These are phyloP conservation scores for Oreortyx pictus DNA, from an alignment of 2,797 vertebrate species.

Conservation along the genomic window DNA sequence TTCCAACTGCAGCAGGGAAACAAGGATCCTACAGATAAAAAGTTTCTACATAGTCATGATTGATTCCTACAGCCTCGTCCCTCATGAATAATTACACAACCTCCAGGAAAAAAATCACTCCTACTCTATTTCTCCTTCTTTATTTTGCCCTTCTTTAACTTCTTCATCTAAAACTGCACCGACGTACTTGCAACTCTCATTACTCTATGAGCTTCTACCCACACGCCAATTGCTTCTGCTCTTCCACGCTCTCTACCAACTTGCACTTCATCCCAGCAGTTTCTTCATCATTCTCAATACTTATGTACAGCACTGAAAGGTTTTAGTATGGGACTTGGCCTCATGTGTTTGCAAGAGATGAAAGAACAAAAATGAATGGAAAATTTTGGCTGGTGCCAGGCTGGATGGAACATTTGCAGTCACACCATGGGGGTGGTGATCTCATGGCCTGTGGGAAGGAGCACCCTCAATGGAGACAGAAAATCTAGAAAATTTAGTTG, in stretches of 20 bases:
- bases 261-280: not conserved
- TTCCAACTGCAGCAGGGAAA: slow-evolving; percentile 16
- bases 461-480: not conserved
- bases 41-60: slow-evolving; percentile 25
- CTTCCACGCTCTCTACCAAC: not conserved
- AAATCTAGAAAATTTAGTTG: not conserved
- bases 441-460: not conserved
- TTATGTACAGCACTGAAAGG: not conserved
- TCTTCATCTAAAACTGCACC: not conserved
- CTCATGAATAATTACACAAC: slow-evolving; percentile 46
- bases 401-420: not conserved
- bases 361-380: not conserved
- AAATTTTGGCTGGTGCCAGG: not conserved
- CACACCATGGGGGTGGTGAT: not conserved
- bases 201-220: not conserved
- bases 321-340: not conserved
- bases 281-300: not conserved
- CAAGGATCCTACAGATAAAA: slow-evolving; percentile 35
- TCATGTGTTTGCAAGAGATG: not conserved
- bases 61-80: slow-evolving; percentile 31
- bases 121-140: slow-evolving; percentile 33
- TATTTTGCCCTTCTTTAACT: slow-evolving; percentile 8
- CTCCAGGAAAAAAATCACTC: slow-evolving; percentile 53
- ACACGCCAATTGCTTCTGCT: not conserved
- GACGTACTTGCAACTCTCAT: not conserved